Conservation (phyloP, 2,113 vertebrate genomes). For the Sceloporus tristichus region DNA sequence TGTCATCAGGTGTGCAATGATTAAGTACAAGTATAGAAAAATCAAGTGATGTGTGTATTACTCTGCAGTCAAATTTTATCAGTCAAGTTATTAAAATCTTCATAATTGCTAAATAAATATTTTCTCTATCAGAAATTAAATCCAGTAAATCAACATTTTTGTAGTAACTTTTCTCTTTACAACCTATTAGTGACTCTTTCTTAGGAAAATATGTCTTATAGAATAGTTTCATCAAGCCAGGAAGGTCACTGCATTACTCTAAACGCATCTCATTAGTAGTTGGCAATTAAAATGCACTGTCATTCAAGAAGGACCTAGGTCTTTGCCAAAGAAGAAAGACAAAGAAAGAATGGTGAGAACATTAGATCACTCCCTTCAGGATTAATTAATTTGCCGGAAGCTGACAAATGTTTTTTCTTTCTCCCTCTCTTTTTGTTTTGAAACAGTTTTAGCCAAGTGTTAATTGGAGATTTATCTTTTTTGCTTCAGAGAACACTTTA, state of each 20-base stretch:
- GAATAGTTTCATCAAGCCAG: constrained; percentile 40
- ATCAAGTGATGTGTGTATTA: neutral
- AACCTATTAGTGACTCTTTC: constrained; percentile 36
- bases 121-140: constrained; percentile 39
- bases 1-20: neutral
- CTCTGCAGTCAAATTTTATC: neutral
- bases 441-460: constrained; percentile 58
- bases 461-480: constrained; percentile 68
- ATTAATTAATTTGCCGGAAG: constrained; percentile 70
- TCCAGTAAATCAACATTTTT: constrained; percentile 47
- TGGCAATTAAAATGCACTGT: constrained; percentile 38
- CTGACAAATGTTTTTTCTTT: constrained; percentile 39
- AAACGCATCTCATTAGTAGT: constrained; percentile 36
- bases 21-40: neutral
- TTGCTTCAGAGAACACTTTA: constrained; percentile 56
- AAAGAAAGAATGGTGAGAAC: constrained; percentile 53
- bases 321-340: neutral
- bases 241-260: constrained; percentile 52
- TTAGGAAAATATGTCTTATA: constrained; percentile 25
- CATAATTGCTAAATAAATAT: neutral
- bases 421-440: neutral
- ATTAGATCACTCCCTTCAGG: constrained; percentile 56
- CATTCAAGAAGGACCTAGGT: constrained; percentile 42
- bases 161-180: constrained; percentile 29
- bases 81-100: neutral